A percentile compares a stretch with the other conserved stretches of the same genome.
Conservation (phyloP, 1,140 invertebrate species). For the Drosophila watanabei region DNA sequence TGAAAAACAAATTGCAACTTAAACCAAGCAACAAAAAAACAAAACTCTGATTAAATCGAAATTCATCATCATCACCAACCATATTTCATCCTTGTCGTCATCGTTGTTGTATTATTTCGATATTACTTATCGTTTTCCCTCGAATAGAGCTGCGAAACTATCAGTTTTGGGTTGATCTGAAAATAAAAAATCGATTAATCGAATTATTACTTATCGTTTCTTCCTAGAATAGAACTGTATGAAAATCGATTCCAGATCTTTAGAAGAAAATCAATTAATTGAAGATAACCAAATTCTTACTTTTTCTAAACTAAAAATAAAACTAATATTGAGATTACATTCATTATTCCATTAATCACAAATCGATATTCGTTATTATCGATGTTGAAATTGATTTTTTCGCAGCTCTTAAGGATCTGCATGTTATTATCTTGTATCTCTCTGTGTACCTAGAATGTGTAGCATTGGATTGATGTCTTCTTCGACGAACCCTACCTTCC, state of each 20-base stretch:
- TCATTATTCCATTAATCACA: too few relatives aligned
- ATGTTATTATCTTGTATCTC: conserved; percentile 16
- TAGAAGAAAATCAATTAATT: not conserved
- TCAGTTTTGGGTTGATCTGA: not conserved
- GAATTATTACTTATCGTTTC: not conserved
- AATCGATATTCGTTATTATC: not conserved
- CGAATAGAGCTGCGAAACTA: not conserved
- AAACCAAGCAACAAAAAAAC: conserved; percentile 49
- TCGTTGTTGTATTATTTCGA: conserved; percentile 5
- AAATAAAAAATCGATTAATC: not conserved
- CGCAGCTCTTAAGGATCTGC: conserved; percentile 7
- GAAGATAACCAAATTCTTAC: too few relatives aligned
- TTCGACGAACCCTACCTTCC: conserved; percentile 27
- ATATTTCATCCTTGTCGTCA: not conserved
- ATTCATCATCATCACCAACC: conserved; percentile 18
- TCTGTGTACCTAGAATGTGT: conserved; percentile 27
- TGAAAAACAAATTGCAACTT: conserved; percentile 81
- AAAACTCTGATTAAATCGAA: conserved; percentile 56
- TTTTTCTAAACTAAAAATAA: not conserved
- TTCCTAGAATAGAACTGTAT: too few relatives aligned
- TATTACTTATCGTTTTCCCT: not conserved
- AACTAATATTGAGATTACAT: not conserved
- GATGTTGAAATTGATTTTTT: not conserved
- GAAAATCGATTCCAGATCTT: not conserved
- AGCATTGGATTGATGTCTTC: conserved; percentile 38